Base-by-base conservation (phyloP, 2,113 vertebrate species). In the Saimiri boliviensis region DNA sequence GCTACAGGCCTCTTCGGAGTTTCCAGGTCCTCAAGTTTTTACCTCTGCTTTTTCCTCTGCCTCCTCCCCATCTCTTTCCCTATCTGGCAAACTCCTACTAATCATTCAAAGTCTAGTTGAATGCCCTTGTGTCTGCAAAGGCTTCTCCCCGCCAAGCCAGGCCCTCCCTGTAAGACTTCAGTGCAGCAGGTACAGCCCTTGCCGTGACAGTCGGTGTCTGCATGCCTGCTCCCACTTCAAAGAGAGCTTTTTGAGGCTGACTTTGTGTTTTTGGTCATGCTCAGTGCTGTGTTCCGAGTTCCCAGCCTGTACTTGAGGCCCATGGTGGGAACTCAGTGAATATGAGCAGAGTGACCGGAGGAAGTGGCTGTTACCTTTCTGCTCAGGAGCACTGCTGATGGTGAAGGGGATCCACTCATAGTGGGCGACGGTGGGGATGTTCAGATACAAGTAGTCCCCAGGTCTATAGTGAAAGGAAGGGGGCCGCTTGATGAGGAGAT, bases 381-480 rank as follows among this genome's bases (percentile, higher is more conserved):
- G 99, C 98, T 99, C 99, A 0, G 99, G 99, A 0, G 99, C 99
- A 0, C 99, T 99, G 99, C 99, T 99, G 98, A 99, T 99, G 96
- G 99, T 99, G 97, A 99, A 99, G 0, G 99, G 99, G 4, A 99
- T 99, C 99, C 99, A 99, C 98, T 99, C 99, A 0, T 99, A 99
- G 97, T 99, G 98, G 10, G 99, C 99, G 0, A 99, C 99, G 93
- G 97, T 98, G 0, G 99, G 99, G 66, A 99, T 95, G 98, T 99
- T 99, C 96, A 99, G 98, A 97, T 99, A 99, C n/a, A 99, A 32
- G 27, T 99, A 99, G 96, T 99, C 99, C 9, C 99, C 99, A 0
- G 99, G 99, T 95, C 99, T 99, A 93, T 99, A 99, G 45, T 98
- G 99, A 98, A 99, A 99, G 84, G 98, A 99, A 66, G 96, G 98